Base-by-base conservation (phyloP, 2,113 vertebrate species). In the Delphinapterus leucas region DNA sequence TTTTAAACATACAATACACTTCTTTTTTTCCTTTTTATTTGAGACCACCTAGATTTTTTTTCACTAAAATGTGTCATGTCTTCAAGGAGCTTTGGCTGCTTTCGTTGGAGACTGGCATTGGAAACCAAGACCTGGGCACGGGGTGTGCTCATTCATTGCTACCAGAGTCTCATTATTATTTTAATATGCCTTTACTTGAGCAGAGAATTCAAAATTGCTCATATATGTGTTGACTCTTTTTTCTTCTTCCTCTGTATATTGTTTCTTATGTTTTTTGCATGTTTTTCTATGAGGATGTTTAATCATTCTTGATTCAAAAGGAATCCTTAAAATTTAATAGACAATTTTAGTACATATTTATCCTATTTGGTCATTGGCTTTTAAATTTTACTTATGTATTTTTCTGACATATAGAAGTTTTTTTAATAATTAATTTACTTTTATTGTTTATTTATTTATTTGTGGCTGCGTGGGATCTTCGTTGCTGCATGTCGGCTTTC, bases 1-100 rank as follows among this genome's bases (percentile, higher is more conserved):
- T 88, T 94, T 63, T 53, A 71, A 53, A 63, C 14, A 63, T 25
- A 11, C 6, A 36, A 2, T 49, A 38, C 31, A 20, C 99, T 71
- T 99, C 97, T 99, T 96, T 88, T 4, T 6, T 41, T 33, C 15
- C 28, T 58, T 9, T 49, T 60, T 60, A 5, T 26, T 17, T 49
- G 80, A 58, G 36, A 60, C 61, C n/a, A 17, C n/a, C 21, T 26
- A 41, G 67, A 11, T 74, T 9, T 58, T 12, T 60, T 76, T 33
- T 21, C 33, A 26, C 25, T 47, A 20, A 44, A 33, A 23, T 14
- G 10, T 26, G 65, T 61, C 41, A 1, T 10, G 10, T 10, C 41
- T 38, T 49, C 44, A 6, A 20, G 44, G 90, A 38, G 68, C 12
- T 23, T 6, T 13, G 53, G 25, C 38, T 33, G 18, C 53, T 20